phyloP scores from a whole-genome alignment of 2,888 invertebrate species.

The Mimas tiliae region DNA sequence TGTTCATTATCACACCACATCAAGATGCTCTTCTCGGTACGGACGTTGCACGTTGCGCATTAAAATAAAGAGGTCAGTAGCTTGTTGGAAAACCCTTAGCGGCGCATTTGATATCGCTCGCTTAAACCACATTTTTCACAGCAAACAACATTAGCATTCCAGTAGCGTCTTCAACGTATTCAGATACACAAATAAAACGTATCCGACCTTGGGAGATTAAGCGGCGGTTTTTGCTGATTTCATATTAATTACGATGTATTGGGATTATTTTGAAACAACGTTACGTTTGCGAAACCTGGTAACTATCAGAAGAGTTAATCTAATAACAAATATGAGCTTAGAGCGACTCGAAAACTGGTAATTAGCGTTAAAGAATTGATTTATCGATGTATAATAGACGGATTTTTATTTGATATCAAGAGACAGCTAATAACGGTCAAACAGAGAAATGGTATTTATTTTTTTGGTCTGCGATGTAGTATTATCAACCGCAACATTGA shows the following conservation, averaged over 20 bases:
- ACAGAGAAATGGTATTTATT: too few relatives aligned
- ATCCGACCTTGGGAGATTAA: slow-evolving; percentile 13
- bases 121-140: slow-evolving; percentile 13
- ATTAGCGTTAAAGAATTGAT: neutral
- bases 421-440: too few relatives aligned
- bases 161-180: neutral
- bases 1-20: neutral
- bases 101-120: slow-evolving; percentile 12
- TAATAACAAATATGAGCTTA: neutral
- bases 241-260: slow-evolving; percentile 9
- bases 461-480: too few relatives aligned
- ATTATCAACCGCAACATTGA: too few relatives aligned
- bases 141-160: slow-evolving; percentile 20
- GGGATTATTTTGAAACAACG: neutral
- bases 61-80: slow-evolving; percentile 23
- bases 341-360: neutral
- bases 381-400: neutral
- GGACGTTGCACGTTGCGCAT: slow-evolving; percentile 10
- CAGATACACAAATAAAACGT: slow-evolving; percentile 18
- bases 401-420: too few relatives aligned
- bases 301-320: neutral
- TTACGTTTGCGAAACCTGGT: neutral
- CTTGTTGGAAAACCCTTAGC: neutral
- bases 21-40: neutral
- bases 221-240: slow-evolving; percentile 20